These are phyloP conservation scores for Engraulis encrasicolus DNA, from an alignment of 2,113 vertebrate genomes.

Conservation along the genomic window DNA sequence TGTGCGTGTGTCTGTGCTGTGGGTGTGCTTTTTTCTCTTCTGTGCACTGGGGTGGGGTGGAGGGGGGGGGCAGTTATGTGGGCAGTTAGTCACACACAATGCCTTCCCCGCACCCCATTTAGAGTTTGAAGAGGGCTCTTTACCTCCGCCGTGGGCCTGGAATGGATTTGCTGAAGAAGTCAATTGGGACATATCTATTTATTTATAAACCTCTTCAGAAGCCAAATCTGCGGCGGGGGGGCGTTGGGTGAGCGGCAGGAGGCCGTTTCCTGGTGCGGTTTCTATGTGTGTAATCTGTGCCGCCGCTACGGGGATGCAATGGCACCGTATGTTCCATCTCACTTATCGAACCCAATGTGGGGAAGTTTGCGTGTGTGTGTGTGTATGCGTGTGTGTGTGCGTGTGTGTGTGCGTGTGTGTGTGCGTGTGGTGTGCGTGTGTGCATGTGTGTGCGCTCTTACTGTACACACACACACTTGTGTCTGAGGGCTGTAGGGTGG, in stretches of 20 bases:
- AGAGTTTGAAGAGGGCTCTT: not conserved
- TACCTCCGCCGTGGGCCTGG: not conserved
- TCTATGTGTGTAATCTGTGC: not conserved
- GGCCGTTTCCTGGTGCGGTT: slow-evolving; percentile 3
- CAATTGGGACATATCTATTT: not conserved
- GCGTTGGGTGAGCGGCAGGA: not conserved
- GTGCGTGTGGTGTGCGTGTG: too few relatives aligned
- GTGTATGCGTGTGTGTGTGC: not conserved
- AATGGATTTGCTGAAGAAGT: not conserved
- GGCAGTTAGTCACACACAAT: not conserved
- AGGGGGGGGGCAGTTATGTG: not conserved
- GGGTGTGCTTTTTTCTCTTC: too few relatives aligned
- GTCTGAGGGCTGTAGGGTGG: not conserved
- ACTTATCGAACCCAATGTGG: not conserved
- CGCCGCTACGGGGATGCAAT: not conserved
- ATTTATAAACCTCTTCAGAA: slow-evolving; percentile 12
- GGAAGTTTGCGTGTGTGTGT: too few relatives aligned
- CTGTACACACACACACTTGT: too few relatives aligned
- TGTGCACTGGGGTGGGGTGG: not conserved
- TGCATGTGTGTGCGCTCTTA: too few relatives aligned
- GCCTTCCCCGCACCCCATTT: not conserved
- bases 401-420: not conserved
- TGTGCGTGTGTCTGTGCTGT: not conserved
- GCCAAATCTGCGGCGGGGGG: not conserved
- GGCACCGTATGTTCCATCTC: not conserved